Base-by-base conservation (phyloP, 2,113 vertebrate genomes). In the Polypterus senegalus region DNA sequence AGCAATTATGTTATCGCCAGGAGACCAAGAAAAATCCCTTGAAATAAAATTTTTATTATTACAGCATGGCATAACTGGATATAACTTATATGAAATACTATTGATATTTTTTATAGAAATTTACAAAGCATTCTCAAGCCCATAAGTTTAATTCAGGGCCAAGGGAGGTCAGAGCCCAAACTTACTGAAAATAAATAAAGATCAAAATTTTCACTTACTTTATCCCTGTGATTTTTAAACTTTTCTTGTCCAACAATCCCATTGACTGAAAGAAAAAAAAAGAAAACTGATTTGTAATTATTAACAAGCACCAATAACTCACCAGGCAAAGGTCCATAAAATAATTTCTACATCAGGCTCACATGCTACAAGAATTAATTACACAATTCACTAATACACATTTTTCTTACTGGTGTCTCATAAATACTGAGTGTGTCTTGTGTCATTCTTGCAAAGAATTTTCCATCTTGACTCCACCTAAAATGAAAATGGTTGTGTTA, bases 21-120 rank as follows among this genome's bases (percentile, higher is more conserved):
- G 96, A 65, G 96, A 99, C 96, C 96, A 99, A 0, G 94, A 99
- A 74, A 99, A 99, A 64, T 99, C 96, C 83, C 96, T 99, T 73
- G 1, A 65, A 47, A 54, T 46, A 44, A 55, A 3, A 61, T 44
- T 27, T 1, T 27, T 27, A 27, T 27, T 27, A 27, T 27, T 27
- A 27, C 27, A 27, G 27, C 27, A 27, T 27, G 27, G 27, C 27
- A 27, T 27, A 27, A 27, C 27, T 27, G 27, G 27, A 27, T 27
- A 27, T 27, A 27, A 27, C 27, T 27, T 27, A 27, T 27, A 2
- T 27, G 27, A 27, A 27, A 27, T 27, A 27, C 27, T 27, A 27
- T 2, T 27, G 27, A 27, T 27, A 27, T 27, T 27, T 27, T 27
- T 27, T 27, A 27, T 27, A 27, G 27, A 27, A 27, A 27, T 27